Evolutionary conservation across 1,140 invertebrate genomes (phyloP).

Genomic region (Papilio xuthus): DNA sequence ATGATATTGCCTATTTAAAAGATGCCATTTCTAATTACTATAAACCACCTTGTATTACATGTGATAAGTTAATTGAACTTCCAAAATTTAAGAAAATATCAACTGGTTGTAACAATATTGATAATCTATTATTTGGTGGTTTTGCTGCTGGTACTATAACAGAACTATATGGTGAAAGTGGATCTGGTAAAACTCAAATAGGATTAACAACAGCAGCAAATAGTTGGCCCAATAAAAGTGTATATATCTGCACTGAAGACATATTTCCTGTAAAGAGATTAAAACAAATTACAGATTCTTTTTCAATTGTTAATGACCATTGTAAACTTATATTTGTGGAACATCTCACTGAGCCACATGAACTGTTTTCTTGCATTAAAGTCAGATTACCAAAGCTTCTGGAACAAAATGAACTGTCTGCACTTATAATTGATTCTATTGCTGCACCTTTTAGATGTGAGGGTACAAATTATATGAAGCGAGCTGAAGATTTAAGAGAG

Average conservation of each 20-base stretch:
- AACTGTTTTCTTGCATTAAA: constrained; percentile 65
- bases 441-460: constrained; percentile 72
- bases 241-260: constrained; percentile 75
- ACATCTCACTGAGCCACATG: constrained; percentile 65
- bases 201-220: constrained; percentile 86
- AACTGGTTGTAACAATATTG: constrained; percentile 84
- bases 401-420: constrained; percentile 48
- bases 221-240: constrained; percentile 56
- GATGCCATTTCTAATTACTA: constrained; percentile 51
- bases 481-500: constrained; percentile 71
- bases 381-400: constrained; percentile 64
- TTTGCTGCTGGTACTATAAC: constrained; percentile 88
- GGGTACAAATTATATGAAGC: constrained; percentile 66
- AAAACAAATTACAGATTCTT: constrained; percentile 58
- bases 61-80: constrained; percentile 42
- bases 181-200: constrained; percentile 92
- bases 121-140: constrained; percentile 86
- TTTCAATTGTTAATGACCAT: constrained; percentile 44
- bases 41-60: constrained; percentile 47
- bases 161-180: constrained; percentile 92
- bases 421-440: constrained; percentile 69
- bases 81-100: constrained; percentile 65
- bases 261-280: constrained; percentile 71
- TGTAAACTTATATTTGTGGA: constrained; percentile 69
- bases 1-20: constrained; percentile 67